A percentile compares a stretch with the other conserved stretches of the same genome.
phyloP scores from a whole-genome alignment of 2,113 vertebrate genomes.

The Barbus barbus region DNA sequence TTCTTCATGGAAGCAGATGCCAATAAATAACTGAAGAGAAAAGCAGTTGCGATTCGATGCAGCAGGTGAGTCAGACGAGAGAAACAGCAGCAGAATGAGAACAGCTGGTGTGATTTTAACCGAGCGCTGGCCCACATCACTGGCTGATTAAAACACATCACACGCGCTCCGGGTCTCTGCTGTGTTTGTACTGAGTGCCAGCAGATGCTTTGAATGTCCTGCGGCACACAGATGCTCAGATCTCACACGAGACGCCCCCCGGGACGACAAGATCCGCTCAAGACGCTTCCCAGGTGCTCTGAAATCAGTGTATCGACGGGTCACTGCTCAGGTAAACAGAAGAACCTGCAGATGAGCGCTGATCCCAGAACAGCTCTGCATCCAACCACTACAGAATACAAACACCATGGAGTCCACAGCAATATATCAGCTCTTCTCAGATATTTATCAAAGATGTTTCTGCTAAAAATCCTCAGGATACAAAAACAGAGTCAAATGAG shows the following conservation, averaged over 20 bases:
- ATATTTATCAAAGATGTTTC: not conserved
- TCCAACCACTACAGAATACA: not conserved
- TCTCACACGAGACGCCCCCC: not conserved
- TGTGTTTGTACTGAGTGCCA: not conserved
- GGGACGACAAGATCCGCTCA: not conserved
- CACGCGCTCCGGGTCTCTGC: not conserved
- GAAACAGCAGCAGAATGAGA: not conserved
- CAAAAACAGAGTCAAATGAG: no score
- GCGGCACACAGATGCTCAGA: constrained; percentile 16
- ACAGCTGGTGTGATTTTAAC: constrained; percentile 19
- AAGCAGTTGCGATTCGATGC: not conserved
- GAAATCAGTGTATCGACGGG: not conserved
- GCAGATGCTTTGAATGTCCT: constrained; percentile 12
- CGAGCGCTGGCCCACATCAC: not conserved
- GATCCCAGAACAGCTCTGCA: not conserved
- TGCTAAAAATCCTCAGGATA: no score
- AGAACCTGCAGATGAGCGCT: not conserved
- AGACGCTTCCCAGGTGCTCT: not conserved
- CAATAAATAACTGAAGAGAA: not conserved
- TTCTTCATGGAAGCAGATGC: not conserved
- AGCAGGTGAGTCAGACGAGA: not conserved
- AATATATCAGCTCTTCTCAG: not conserved
- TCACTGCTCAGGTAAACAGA: not conserved
- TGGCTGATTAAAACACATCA: not conserved
- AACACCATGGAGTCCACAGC: not conserved